A percentile compares a stretch with the other conserved stretches of the same genome.
phyloP scores from a whole-genome alignment of 64 coral and sea anemone genomes.

The Montipora capricornis region DNA sequence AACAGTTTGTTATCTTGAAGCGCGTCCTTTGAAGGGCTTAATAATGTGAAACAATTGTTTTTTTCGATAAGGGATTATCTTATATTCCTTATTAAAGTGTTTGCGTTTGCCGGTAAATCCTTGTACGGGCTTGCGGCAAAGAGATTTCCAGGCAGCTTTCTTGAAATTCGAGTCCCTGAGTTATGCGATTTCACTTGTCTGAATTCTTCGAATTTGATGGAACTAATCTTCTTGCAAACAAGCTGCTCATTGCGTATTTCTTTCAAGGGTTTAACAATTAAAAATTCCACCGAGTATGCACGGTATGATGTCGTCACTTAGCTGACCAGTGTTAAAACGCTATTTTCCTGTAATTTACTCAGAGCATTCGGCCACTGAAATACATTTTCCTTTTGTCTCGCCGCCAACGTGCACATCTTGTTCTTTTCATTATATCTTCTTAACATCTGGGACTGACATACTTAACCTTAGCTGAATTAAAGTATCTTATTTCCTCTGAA shows the following conservation, averaged over 20 bases:
- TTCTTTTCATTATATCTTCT: not conserved
- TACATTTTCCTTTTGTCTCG: not conserved
- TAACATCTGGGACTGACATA: not conserved
- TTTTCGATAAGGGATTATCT: slow-evolving; percentile 8
- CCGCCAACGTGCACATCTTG: slow-evolving; percentile 2
- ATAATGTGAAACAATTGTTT: not conserved
- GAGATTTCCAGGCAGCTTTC: not conserved
- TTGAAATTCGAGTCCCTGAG: not conserved
- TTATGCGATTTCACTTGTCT: too few species aligned
- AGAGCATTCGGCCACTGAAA: not conserved
- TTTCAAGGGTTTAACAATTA: not conserved
- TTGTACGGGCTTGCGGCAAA: not conserved
- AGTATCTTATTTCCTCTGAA: not conserved
- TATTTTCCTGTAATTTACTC: not conserved
- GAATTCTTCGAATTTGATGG: too few species aligned
- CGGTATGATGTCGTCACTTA: not conserved
- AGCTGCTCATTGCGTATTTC: not conserved
- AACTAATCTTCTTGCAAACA: too few species aligned
- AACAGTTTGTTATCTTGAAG: slow-evolving; percentile 2
- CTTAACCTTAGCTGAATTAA: not conserved
- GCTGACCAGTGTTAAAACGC: too few species aligned
- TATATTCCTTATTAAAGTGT: not conserved
- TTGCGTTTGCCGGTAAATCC: not conserved
- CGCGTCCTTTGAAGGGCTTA: not conserved
- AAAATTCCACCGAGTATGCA: not conserved